phyloP scores from a whole-genome alignment of 1,140 invertebrate species.

The Aphelenchoides besseyi region DNA sequence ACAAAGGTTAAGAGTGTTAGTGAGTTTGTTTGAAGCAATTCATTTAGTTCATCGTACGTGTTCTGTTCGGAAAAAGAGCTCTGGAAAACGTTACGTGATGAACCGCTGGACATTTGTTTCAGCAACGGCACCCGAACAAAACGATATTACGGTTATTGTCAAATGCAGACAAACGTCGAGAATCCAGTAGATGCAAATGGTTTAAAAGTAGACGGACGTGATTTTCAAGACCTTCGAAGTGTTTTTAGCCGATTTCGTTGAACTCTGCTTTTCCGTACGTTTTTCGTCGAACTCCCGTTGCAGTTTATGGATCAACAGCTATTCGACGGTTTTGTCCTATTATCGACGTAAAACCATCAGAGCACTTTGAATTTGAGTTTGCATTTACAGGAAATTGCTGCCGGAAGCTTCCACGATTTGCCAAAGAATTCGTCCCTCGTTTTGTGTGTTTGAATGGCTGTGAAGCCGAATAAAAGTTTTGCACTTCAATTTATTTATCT shows the following conservation, averaged over 20 bases:
- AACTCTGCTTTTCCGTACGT: slow-evolving; percentile 1
- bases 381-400: slow-evolving; percentile 25
- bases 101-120: slow-evolving; percentile 17
- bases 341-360: slow-evolving; percentile 1
- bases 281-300: background rate
- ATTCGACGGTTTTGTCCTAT: slow-evolving; percentile 23
- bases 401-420: background rate
- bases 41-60: background rate
- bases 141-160: background rate
- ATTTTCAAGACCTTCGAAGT: background rate
- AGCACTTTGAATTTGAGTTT: background rate
- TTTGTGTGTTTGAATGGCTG: background rate
- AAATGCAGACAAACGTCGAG: slow-evolving; percentile 18
- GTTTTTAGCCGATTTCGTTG: slow-evolving; percentile 7
- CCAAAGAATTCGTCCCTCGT: background rate
- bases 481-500: background rate
- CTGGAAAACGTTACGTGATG: background rate
- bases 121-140: background rate
- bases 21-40: background rate
- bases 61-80: slow-evolving; percentile 26
- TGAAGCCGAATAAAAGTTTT: too few relatives aligned
- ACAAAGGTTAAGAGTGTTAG: too few relatives aligned
- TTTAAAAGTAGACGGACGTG: background rate
- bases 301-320: slow-evolving; percentile 17
- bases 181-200: background rate